Conservation (phyloP, 2,888 invertebrate genomes). For the Glyphotaelius pellucidus region DNA sequence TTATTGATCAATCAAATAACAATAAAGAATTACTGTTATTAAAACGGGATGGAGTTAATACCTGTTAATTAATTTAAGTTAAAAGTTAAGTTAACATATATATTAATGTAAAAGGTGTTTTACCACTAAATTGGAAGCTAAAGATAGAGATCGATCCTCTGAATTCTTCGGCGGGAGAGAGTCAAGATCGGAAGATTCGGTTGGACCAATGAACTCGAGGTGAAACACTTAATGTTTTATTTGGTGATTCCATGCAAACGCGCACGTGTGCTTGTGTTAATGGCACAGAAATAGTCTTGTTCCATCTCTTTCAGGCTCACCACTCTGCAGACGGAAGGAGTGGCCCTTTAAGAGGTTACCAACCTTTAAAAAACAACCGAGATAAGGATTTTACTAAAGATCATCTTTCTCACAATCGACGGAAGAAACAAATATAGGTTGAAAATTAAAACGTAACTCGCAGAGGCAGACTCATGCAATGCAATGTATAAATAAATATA, state of each 20-base stretch:
- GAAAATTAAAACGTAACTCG: too few relatives aligned
- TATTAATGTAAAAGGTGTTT: neutral
- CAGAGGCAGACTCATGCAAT: too few relatives aligned
- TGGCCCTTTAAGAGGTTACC: neutral
- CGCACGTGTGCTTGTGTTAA: neutral
- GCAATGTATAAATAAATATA: too few relatives aligned
- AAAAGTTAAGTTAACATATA: neutral
- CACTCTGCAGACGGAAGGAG: neutral
- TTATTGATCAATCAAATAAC: neutral
- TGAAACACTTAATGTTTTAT: slow-evolving; percentile 24
- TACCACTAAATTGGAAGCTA: neutral
- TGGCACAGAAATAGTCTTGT: slow-evolving; percentile 14
- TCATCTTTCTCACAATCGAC: neutral
- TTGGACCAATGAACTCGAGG: slow-evolving; percentile 39
- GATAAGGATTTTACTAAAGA: neutral
- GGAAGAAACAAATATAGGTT: neutral
- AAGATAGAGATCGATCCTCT: neutral
- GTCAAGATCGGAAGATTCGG: neutral
- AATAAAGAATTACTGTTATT: neutral
- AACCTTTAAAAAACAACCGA: neutral
- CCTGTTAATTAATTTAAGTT: neutral
- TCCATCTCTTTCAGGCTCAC: neutral
- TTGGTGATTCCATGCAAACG: slow-evolving; percentile 19
- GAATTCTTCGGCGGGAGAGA: slow-evolving; percentile 3
- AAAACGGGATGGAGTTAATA: neutral